These are phyloP conservation scores for Hexactinellida sp. DNA, from an alignment of 37 sponge, comb jelly and placozoan genomes.

Conservation along the genomic window DNA sequence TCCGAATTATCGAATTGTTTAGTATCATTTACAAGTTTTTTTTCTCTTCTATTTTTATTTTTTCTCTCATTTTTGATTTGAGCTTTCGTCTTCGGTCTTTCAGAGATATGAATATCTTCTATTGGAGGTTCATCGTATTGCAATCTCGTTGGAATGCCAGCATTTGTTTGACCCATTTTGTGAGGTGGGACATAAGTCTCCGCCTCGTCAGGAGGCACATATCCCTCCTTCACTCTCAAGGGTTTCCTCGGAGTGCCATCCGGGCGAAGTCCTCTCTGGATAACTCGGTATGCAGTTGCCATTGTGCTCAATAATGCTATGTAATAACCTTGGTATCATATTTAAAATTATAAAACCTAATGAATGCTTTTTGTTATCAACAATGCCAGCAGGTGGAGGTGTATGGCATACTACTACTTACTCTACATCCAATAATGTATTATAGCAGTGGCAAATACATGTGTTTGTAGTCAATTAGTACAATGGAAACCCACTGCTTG, in stretches of 20 bases:
- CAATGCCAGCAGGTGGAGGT: too few species aligned
- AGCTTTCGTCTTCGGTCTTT: neutral
- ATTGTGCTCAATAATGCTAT: too few species aligned
- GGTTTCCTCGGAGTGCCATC: slow-evolving; percentile 82
- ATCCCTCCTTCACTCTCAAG: slow-evolving; percentile 57
- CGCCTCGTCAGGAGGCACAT: slow-evolving; percentile 77
- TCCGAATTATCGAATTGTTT: neutral
- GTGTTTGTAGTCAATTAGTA: too few species aligned
- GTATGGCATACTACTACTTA: too few species aligned
- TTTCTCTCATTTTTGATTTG: slow-evolving; percentile 13
- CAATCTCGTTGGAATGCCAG: neutral
- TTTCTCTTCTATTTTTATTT: neutral
- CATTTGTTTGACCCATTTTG: neutral
- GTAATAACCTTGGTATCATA: too few species aligned
- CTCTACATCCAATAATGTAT: too few species aligned
- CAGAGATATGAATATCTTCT: too few species aligned
- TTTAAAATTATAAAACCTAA: too few species aligned
- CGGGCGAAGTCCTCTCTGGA: slow-evolving; percentile 22
- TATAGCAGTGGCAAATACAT: too few species aligned
- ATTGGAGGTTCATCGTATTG: neutral
- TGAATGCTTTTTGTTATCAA: too few species aligned
- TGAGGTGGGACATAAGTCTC: slow-evolving; percentile 37
- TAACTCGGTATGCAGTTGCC: slow-evolving; percentile 5
- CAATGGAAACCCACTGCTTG: neutral
- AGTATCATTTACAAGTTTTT: neutral